phyloP scores from a whole-genome alignment of 2,888 invertebrate species.

The Thymelicus lineola region DNA sequence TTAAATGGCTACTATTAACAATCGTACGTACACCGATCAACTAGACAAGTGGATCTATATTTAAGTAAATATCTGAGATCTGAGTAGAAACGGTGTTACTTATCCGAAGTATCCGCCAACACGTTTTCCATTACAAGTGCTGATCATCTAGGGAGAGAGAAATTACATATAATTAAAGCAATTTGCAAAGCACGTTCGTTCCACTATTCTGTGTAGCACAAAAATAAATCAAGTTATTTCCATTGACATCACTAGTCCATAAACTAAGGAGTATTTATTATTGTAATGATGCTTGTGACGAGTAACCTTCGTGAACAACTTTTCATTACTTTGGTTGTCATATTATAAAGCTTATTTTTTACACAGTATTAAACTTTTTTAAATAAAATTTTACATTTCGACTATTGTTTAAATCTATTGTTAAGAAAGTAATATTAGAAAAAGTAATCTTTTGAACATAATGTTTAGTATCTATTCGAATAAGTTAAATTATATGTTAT shows the following conservation, averaged over 20 bases:
- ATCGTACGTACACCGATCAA: slow-evolving; percentile 2
- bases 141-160: slow-evolving; percentile 26
- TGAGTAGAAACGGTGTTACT: not conserved
- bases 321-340: not conserved
- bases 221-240: slow-evolving; percentile 32
- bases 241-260: slow-evolving; percentile 27
- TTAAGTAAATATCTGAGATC: slow-evolving; percentile 11
- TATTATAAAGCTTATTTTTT: too few relatives aligned
- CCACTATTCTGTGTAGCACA: slow-evolving; percentile 27
- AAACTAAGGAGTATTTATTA: slow-evolving; percentile 18
- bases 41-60: not conserved
- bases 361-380: too few relatives aligned
- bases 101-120: slow-evolving; percentile 26
- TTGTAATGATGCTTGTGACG: slow-evolving; percentile 29
- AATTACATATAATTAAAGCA: slow-evolving; percentile 35
- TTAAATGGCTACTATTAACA: slow-evolving; percentile 4
- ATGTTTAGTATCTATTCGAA: too few relatives aligned
- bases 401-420: too few relatives aligned
- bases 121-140: slow-evolving; percentile 32
- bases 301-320: not conserved
- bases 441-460: too few relatives aligned
- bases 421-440: too few relatives aligned
- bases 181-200: slow-evolving; percentile 29
- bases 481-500: too few relatives aligned
- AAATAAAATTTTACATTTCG: too few relatives aligned